Evolutionary conservation across 2,113 vertebrate species (phyloP).

Genomic region (Pangasianodon gigas): DNA sequence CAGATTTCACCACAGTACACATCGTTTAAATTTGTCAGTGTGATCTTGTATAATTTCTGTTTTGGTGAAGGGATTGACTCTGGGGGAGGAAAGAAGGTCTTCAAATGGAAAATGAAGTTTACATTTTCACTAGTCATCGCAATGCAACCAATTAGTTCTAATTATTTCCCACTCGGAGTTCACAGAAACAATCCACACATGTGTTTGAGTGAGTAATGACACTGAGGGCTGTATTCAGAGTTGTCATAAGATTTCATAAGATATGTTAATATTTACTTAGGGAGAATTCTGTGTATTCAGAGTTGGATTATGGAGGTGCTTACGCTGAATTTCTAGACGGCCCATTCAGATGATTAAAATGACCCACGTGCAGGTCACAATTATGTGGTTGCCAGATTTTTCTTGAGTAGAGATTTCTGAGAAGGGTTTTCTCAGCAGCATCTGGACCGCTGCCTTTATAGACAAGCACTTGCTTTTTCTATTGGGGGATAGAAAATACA

Average conservation of each 20-base stretch:
- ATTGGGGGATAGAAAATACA: neutral
- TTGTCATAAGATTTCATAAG: conserved; percentile 12
- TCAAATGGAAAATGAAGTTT: conserved; percentile 2
- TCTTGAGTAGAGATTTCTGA: neutral
- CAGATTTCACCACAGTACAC: neutral
- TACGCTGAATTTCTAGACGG: neutral
- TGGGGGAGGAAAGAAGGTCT: neutral
- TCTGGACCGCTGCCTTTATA: neutral
- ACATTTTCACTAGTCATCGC: neutral
- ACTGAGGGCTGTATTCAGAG: neutral
- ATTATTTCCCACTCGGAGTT: neutral
- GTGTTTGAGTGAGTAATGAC: conserved; percentile 3
- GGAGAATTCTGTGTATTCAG: neutral
- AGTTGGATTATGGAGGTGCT: neutral
- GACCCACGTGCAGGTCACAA: neutral
- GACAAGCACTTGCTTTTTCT: neutral
- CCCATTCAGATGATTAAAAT: neutral
- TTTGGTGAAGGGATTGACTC: neutral
- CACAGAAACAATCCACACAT: conserved; percentile 13
- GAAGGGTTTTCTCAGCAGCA: neutral
- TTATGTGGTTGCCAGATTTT: neutral
- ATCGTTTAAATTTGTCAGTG: neutral
- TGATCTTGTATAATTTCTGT: neutral
- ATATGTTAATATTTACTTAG: conserved; percentile 27
- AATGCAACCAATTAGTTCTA: neutral